Percentiles rank a stretch among this genome's conserved stretches.
phyloP scores from a whole-genome alignment of 2,888 invertebrate genomes.

The Taphrorychus bicolor region DNA sequence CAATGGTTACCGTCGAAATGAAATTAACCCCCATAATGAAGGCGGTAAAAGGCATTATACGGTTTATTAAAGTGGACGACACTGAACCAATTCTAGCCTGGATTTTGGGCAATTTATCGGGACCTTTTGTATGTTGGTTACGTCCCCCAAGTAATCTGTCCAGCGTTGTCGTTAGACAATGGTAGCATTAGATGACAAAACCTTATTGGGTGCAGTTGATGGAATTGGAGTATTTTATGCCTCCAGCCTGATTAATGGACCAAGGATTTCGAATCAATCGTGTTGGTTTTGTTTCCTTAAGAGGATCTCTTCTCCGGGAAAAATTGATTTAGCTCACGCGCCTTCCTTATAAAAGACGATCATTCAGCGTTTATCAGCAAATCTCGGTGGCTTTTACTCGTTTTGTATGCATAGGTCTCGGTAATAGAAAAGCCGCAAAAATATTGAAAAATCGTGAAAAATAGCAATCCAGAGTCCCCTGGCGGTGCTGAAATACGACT shows the following conservation, averaged over 20 bases:
- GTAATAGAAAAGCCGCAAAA: conserved; percentile 16
- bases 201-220: conserved; percentile 3
- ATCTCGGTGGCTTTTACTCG: neutral
- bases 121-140: conserved; percentile 13
- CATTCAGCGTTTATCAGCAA: neutral
- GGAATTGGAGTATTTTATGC: conserved; percentile 1
- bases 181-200: conserved; percentile 5
- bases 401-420: conserved; percentile 19
- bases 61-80: conserved; percentile 20
- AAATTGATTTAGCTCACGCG: neutral
- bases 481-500: conserved; percentile 17
- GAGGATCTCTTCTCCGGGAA: neutral
- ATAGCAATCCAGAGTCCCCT: conserved; percentile 18
- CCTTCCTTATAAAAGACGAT: neutral
- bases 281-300: neutral
- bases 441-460: conserved; percentile 23
- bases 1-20: conserved; percentile 17
- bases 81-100: conserved; percentile 9
- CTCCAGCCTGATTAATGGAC: neutral
- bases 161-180: conserved; percentile 6
- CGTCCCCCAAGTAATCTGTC: conserved; percentile 11
- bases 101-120: conserved; percentile 27
- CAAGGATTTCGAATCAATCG: neutral
- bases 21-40: conserved; percentile 25
- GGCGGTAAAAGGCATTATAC: conserved; percentile 24